Conservation (phyloP, 2,797 vertebrate genomes). For the Oreochromis grahami region DNA sequence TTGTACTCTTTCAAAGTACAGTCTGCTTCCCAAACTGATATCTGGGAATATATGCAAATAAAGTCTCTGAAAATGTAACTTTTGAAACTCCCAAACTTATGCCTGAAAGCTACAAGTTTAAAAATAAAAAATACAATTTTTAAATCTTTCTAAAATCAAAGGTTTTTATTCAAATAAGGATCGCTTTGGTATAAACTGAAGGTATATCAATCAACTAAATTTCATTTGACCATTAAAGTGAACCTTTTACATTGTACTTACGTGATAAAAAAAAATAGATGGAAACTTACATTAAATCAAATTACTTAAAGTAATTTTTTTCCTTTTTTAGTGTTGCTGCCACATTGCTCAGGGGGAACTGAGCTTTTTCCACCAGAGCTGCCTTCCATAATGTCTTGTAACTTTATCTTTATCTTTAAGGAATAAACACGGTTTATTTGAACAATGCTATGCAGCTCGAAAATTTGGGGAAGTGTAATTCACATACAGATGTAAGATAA, state of each 20-base stretch:
- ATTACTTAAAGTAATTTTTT: background rate
- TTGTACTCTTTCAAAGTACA: background rate
- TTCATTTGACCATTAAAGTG: background rate
- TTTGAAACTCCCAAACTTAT: background rate
- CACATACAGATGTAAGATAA: background rate
- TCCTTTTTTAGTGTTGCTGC: background rate
- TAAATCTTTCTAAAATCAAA: background rate
- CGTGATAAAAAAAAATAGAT: accelerated
- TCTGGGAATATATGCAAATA: background rate
- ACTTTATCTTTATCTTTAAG: background rate
- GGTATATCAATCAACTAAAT: background rate
- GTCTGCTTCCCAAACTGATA: background rate
- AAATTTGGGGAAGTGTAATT: background rate
- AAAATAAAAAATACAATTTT: background rate
- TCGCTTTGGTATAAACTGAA: background rate
- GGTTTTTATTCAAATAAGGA: background rate
- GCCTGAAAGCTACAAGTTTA: background rate
- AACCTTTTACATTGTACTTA: background rate
- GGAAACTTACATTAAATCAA: background rate
- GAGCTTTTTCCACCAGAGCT: background rate
- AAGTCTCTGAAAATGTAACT: background rate
- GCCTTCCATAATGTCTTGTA: background rate
- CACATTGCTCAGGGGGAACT: background rate
- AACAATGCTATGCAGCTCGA: background rate
- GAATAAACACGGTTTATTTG: background rate